phyloP scores from a whole-genome alignment of 2,797 vertebrate species.

The Rhinella marina region DNA sequence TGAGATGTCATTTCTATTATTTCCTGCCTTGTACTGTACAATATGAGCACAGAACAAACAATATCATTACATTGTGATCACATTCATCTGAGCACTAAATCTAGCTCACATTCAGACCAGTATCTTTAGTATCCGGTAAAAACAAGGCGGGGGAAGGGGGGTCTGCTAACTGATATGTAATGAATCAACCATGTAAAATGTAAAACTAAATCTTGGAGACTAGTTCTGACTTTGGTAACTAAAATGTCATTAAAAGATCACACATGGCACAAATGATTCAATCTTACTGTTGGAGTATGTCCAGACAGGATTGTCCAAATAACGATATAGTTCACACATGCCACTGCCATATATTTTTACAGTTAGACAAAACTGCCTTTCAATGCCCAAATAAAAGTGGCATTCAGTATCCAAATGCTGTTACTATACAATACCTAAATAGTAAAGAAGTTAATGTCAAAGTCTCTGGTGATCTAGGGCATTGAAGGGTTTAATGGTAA shows the following conservation, averaged over 20 bases:
- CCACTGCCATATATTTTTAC: background rate
- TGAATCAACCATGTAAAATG: too few relatives aligned
- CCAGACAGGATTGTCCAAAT: too few relatives aligned
- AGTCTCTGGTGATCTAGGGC: too few relatives aligned
- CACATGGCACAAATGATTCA: too few relatives aligned
- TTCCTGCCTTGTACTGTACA: conserved; percentile 1
- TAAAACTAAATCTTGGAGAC: too few relatives aligned
- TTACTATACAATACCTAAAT: background rate
- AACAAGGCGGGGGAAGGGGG: background rate
- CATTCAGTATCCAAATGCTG: background rate
- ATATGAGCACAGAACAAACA: background rate
- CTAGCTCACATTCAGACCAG: background rate
- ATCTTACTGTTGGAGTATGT: too few relatives aligned
- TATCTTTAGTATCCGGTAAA: background rate
- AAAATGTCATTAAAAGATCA: too few relatives aligned
- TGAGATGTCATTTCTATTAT: conserved; percentile 30
- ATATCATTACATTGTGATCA: conserved; percentile 6
- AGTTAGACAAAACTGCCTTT: background rate
- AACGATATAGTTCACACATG: too few relatives aligned
- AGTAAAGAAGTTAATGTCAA: too few relatives aligned
- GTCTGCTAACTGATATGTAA: background rate
- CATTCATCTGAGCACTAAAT: background rate
- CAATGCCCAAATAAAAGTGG: background rate
- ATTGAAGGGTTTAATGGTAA: too few relatives aligned
- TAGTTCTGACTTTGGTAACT: too few relatives aligned